A percentile compares a stretch with the other conserved stretches of the same genome.
Evolutionary conservation across 64 coral and sea anemone species (phyloP).

Genomic region (Stichodactyla mertensii): DNA sequence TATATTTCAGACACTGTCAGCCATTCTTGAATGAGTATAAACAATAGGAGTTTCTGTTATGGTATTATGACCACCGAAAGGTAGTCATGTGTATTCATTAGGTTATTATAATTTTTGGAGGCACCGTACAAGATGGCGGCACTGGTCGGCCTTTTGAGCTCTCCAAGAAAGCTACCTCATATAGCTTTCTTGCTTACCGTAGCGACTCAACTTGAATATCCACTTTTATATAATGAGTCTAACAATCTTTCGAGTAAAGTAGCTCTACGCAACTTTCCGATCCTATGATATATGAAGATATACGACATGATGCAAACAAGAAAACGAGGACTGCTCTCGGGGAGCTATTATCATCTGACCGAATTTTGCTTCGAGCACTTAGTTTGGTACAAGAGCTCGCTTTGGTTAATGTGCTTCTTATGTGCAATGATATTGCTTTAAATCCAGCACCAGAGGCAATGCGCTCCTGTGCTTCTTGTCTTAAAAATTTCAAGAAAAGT

Average conservation of each 20-base stretch:
- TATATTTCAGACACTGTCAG: too few species aligned
- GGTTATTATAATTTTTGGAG: too few species aligned
- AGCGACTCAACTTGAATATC: too few species aligned
- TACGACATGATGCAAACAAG: background rate
- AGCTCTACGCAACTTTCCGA: background rate
- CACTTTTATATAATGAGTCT: background rate
- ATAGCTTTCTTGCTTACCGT: too few species aligned
- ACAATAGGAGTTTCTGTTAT: too few species aligned
- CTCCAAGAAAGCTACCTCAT: too few species aligned
- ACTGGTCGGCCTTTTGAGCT: too few species aligned
- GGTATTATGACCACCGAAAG: too few species aligned
- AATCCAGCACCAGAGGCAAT: slow-evolving; percentile 28
- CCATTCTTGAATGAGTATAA: too few species aligned
- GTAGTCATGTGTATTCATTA: too few species aligned
- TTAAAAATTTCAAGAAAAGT: slow-evolving; percentile 32
- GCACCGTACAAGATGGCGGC: too few species aligned
- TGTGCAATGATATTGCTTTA: slow-evolving; percentile 22
- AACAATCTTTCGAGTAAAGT: background rate
- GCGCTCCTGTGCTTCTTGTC: slow-evolving; percentile 15
- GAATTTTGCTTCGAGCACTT: background rate
- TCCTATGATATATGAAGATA: background rate
- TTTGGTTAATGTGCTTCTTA: slow-evolving; percentile 8
- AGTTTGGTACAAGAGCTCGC: slow-evolving; percentile 5
- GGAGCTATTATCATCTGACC: background rate
- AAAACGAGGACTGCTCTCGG: background rate